These are phyloP conservation scores for Lepisosteus oculatus DNA, from an alignment of 2,113 vertebrate species.

Conservation along the genomic window DNA sequence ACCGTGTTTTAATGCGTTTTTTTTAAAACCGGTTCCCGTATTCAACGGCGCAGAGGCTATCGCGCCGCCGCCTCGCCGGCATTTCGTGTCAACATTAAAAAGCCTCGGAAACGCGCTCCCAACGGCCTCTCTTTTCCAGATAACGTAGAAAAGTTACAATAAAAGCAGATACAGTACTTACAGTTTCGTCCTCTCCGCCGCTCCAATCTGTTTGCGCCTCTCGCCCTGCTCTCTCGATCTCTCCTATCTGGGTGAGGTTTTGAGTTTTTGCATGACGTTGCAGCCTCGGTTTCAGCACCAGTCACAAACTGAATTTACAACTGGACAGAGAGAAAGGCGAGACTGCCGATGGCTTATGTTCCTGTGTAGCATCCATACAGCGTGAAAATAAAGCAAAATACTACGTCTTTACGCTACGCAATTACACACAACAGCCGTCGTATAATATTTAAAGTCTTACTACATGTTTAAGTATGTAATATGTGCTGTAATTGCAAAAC, in stretches of 20 bases:
- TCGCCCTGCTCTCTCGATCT: constrained; percentile 15
- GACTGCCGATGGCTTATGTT: background rate
- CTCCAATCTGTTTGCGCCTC: constrained; percentile 30
- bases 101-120: background rate
- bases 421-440: no score
- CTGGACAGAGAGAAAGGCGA: background rate
- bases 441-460: no score
- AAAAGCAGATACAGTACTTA: constrained; percentile 32
- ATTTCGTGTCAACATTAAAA: background rate
- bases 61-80: background rate
- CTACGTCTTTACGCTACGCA: no score
- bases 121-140: background rate
- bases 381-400: no score
- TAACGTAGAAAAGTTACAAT: constrained; percentile 19
- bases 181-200: constrained; percentile 29
- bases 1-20: constrained; percentile 26
- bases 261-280: constrained; percentile 39
- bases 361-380: no score
- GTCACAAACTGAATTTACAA: background rate
- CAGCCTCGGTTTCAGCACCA: constrained; percentile 29
- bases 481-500: no score
- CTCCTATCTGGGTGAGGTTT: constrained; percentile 40
- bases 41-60: constrained; percentile 9
- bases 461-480: no score
- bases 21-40: constrained; percentile 28